Percentiles rank a stretch among this genome's conserved stretches.
phyloP scores from a whole-genome alignment of 2,888 invertebrate species.

The Mesopsocus fuscifrons region DNA sequence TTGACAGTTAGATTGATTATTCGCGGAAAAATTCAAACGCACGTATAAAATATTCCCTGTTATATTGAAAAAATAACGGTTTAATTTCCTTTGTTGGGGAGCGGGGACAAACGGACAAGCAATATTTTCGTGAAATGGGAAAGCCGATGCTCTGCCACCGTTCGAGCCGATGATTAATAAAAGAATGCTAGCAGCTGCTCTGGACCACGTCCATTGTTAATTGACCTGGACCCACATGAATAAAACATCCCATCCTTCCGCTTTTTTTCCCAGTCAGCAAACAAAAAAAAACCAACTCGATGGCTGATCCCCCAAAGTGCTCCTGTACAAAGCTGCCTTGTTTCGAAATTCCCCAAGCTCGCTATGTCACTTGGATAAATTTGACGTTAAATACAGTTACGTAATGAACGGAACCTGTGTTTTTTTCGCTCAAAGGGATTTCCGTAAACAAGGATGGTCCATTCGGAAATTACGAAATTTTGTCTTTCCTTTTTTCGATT shows the following conservation, averaged over 20 bases:
- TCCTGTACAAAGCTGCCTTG: conserved; percentile 1
- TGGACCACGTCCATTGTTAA: conserved; percentile 3
- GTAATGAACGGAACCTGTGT: conserved; percentile 8
- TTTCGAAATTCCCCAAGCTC: conserved; percentile 8
- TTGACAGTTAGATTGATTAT: too few species aligned
- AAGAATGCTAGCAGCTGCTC: conserved; percentile 7
- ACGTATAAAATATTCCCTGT: too few species aligned
- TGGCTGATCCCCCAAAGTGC: conserved; percentile 9
- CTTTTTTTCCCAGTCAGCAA: conserved; percentile 7
- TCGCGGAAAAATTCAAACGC: too few species aligned
- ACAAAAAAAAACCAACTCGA: conserved; percentile 9
- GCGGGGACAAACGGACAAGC: too few species aligned
- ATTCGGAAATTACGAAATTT: conserved; percentile 1
- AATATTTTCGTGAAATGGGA: too few species aligned
- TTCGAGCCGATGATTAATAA: conserved; percentile 10
- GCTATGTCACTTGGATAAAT: conserved; percentile 9
- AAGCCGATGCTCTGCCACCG: too few species aligned
- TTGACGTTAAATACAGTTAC: conserved; percentile 10
- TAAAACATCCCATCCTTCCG: conserved; percentile 3
- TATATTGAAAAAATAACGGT: too few species aligned
- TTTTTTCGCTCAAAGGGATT: conserved; percentile 8
- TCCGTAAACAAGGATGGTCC: neutral
- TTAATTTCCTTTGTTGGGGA: too few species aligned
- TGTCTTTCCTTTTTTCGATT: conserved; percentile 7
- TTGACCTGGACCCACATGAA: conserved; percentile 8